These are phyloP conservation scores for Clarias macrocephalus DNA, from an alignment of 2,113 vertebrate genomes.

Conservation along the genomic window DNA sequence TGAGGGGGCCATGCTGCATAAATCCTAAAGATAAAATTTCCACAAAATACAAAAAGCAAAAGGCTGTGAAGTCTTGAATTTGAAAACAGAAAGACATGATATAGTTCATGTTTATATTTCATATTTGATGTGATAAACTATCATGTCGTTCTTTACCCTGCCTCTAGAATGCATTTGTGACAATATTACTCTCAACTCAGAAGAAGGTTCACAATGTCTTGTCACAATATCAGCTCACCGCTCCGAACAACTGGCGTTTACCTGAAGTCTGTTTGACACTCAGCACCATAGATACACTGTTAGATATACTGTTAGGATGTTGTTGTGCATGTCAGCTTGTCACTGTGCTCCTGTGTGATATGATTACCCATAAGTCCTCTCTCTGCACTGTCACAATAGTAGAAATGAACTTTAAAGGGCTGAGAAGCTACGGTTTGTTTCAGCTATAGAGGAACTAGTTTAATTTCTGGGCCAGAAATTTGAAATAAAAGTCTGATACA, in stretches of 20 bases:
- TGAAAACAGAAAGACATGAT: not conserved
- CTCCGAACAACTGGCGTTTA: not conserved
- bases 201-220: not conserved
- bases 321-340: not conserved
- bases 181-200: not conserved
- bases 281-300: constrained; percentile 7
- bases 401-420: not conserved
- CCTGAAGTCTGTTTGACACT: not conserved
- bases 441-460: not conserved
- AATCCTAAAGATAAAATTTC: not conserved
- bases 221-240: not conserved
- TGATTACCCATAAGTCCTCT: not conserved
- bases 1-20: not conserved
- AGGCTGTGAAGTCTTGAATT: not conserved
- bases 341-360: constrained; percentile 18
- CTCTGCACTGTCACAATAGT: not conserved
- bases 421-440: not conserved
- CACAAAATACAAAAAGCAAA: not conserved
- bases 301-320: not conserved
- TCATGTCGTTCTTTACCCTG: not conserved
- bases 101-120: not conserved
- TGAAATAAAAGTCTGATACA: not conserved
- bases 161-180: not conserved
- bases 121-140: not conserved
- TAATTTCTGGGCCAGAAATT: not conserved